A percentile compares a stretch with the other conserved stretches of the same genome.
These are phyloP conservation scores for Netta rufina DNA, from an alignment of 2,797 vertebrate genomes.

Conservation along the genomic window DNA sequence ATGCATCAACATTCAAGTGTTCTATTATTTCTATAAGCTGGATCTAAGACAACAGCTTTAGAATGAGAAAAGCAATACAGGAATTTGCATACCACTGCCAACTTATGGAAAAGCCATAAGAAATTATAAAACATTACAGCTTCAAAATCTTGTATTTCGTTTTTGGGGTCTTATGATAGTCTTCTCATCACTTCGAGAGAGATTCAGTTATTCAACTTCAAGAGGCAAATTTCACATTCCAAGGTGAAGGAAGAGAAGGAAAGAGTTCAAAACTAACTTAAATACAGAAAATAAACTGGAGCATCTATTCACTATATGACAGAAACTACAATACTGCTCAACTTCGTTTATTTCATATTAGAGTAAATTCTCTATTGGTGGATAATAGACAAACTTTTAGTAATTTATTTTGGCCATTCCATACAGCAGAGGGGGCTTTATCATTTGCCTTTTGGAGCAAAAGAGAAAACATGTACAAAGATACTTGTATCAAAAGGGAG, in stretches of 20 bases:
- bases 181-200: neutral
- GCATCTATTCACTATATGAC: neutral
- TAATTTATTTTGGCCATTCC: neutral
- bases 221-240: neutral
- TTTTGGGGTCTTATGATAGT: neutral
- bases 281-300: neutral
- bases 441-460: neutral
- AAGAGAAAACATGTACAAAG: neutral
- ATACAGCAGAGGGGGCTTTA: neutral
- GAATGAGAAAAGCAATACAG: conserved; percentile 36
- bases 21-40: conserved; percentile 6
- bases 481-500: neutral
- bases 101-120: conserved; percentile 50
- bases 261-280: neutral
- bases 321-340: neutral
- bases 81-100: conserved; percentile 39
- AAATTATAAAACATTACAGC: conserved; percentile 45
- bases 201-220: neutral
- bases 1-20: conserved; percentile 6
- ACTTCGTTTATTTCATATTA: neutral
- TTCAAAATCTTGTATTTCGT: conserved; percentile 31
- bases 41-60: conserved; percentile 11
- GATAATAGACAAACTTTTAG: neutral
- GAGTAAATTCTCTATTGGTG: neutral
- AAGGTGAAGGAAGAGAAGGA: neutral